These are phyloP conservation scores for Odontophorus gujanensis DNA, from an alignment of 2,113 vertebrate species.

Conservation along the genomic window DNA sequence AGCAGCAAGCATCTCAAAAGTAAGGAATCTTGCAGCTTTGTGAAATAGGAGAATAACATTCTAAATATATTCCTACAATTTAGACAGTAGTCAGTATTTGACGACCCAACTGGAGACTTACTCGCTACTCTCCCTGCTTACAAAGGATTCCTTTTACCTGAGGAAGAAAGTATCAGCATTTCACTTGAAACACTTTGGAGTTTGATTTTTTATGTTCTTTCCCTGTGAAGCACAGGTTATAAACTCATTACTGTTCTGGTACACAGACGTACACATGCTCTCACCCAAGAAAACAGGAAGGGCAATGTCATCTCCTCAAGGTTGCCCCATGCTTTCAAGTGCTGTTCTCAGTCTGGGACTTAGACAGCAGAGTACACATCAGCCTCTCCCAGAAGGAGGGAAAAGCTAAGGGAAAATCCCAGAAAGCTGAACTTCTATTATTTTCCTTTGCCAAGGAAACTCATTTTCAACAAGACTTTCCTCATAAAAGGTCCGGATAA, in stretches of 20 bases:
- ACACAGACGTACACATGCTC: not conserved
- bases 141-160: not conserved
- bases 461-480: not conserved
- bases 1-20: not conserved
- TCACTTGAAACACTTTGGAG: not conserved
- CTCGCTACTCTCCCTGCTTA: not conserved
- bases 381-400: not conserved
- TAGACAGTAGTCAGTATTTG: not conserved
- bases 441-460: not conserved
- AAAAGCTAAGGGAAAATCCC: not conserved
- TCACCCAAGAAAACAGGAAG: not conserved
- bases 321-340: fast-evolving
- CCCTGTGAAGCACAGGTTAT: not conserved
- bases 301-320: not conserved
- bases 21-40: not conserved
- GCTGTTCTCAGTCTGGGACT: not conserved
- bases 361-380: not conserved
- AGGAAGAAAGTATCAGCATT: not conserved
- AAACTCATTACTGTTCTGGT: too few relatives aligned
- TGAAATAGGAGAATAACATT: not conserved
- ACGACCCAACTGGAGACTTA: not conserved
- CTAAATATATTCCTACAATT: not conserved
- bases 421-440: not conserved
- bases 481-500: fast-evolving
- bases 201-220: not conserved